Evolutionary conservation across 1,140 invertebrate genomes (phyloP), one percentile per base, ranked within the genome.

Genomic region (Scylla paramamosain): DNA sequence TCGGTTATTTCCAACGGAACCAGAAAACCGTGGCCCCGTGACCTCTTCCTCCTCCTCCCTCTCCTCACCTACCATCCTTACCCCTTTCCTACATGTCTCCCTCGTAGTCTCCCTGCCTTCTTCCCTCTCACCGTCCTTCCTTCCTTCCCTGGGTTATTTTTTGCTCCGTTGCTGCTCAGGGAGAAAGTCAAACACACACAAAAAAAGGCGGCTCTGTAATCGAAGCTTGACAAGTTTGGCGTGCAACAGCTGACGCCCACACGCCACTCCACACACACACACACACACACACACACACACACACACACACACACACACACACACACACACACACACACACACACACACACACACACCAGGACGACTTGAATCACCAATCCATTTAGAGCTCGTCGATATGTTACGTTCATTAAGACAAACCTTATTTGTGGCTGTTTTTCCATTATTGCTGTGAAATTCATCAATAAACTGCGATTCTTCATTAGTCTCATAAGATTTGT

Each of bases 311-410:
- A 59, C 52, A 59, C 52, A 59, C 52, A 59, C 52, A 59, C 52
- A 59, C 52, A 59, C 52, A 59, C 52, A 59, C 52, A 86, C 83
- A 86, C 83, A 86, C 83, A 86, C 83, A 86, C 83, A 86, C 83
- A 86, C 52, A 59, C 52, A 59, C 52, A 59, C 52, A 59, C 52
- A 59, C 52, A 59, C 52, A 59, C 52, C 39, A 39, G 39, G 77
- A 83, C 25, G 39, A 39, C 39, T 39, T 39, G 39, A 39, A 39
- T 39, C 39, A 39, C 39, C 39, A 39, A 6, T 39, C 39, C 39
- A 39, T 39, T 39, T 39, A 39, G 6, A 39, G 39, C 39, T 1
- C 39, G 39, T 39, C 6, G 29, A 39, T 39, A 39, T 39, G 39
- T 39, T 39, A 6, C 39, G 39, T 39, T 39, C 39, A 39, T 39